Percentiles rank a stretch among this genome's conserved stretches.
These are phyloP conservation scores for Drosophila orena DNA, from an alignment of 1,140 invertebrate species.

Conservation along the genomic window DNA sequence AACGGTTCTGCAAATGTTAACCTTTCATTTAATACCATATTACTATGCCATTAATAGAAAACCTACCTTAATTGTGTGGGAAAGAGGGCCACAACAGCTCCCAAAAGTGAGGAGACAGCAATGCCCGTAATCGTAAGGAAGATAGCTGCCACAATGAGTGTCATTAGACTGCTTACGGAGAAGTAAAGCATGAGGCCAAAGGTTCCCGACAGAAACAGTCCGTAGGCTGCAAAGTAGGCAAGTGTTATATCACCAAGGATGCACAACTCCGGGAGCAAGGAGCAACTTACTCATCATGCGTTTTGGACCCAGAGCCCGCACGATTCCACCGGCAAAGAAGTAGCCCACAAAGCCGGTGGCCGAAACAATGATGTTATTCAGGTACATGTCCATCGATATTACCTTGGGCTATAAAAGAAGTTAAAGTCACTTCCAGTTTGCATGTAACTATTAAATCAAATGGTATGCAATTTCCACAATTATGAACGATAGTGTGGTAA, in stretches of 20 bases:
- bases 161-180: conserved; percentile 84
- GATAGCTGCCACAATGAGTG: conserved; percentile 65
- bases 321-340: conserved; percentile 84
- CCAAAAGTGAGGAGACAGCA: conserved; percentile 71
- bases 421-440: too few relatives aligned
- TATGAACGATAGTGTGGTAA: not conserved
- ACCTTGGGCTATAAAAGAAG: conserved; percentile 44
- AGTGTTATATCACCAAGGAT: not conserved
- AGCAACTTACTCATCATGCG: conserved; percentile 77
- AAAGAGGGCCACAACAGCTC: conserved; percentile 73
- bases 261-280: not conserved
- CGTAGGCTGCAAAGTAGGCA: conserved; percentile 61
- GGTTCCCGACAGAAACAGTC: conserved; percentile 75
- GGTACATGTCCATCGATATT: conserved; percentile 86
- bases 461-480: not conserved
- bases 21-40: not conserved
- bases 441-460: conserved; percentile 29
- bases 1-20: conserved; percentile 53
- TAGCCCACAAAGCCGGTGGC: conserved; percentile 85
- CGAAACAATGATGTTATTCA: conserved; percentile 86
- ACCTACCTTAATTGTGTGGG: conserved; percentile 77
- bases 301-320: conserved; percentile 85
- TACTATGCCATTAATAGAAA: not conserved
- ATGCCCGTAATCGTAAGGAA: conserved; percentile 72
- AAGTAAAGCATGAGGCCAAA: conserved; percentile 85